phyloP scores from a whole-genome alignment of 2,797 vertebrate species.

The Lacerta bilineata region DNA sequence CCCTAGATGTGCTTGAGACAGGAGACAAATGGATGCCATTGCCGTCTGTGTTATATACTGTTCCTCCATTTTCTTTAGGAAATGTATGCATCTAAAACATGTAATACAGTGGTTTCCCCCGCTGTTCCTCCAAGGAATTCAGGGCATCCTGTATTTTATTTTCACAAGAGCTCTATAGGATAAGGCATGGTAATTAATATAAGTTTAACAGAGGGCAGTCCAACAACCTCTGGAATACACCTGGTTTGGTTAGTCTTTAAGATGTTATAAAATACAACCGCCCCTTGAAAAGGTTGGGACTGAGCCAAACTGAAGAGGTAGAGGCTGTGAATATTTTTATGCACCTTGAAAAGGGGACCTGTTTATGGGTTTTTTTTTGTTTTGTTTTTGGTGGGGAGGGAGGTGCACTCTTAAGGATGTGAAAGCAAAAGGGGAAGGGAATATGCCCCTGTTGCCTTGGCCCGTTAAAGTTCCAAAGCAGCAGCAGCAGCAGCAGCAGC shows the following conservation, averaged over 20 bases:
- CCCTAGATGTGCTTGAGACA: accelerated
- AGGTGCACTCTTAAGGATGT: not conserved
- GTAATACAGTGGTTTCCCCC: too few species aligned
- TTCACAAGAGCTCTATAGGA: too few species aligned
- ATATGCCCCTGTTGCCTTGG: not conserved
- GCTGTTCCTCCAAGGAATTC: not conserved
- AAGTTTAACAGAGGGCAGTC: too few species aligned
- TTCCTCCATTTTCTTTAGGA: not conserved
- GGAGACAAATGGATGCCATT: slow-evolving; percentile 26
- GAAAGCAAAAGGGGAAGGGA: not conserved
- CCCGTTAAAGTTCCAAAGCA: not conserved
- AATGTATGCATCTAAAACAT: not conserved
- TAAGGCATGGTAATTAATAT: too few species aligned
- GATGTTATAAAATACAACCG: too few species aligned
- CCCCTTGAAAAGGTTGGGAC: not conserved
- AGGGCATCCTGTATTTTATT: not conserved
- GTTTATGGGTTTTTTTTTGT: too few species aligned
- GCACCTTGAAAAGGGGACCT: not conserved
- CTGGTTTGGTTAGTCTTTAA: too few species aligned
- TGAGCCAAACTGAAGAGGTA: not conserved
- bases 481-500: too few species aligned
- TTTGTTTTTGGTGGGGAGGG: too few species aligned
- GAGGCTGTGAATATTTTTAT: not conserved
- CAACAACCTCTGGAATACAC: too few species aligned
- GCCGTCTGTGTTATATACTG: not conserved